Base-by-base conservation (phyloP, 2,888 invertebrate species). In the Branchipolynoe longqiensis region DNA sequence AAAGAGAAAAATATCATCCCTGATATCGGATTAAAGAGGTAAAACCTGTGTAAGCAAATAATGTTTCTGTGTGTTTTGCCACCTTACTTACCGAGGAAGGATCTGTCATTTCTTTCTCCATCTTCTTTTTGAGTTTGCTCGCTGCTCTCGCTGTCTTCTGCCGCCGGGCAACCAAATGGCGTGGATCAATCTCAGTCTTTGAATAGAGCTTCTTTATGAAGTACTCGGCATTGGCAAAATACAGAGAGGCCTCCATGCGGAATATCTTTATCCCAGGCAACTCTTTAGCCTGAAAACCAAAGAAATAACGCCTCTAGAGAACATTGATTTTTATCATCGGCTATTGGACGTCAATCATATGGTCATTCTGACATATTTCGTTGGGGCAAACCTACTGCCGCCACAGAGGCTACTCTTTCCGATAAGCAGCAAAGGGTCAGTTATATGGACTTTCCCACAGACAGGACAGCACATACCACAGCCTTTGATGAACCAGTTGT, bases 201-300 rank as follows among this genome's bases (percentile, higher is more conserved):
- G 91, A 92, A 84, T 92, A 93, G 14, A 94, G 84, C 31, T 89
- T 89, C 36, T 90, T 90, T 64, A 92, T 89, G 88, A 94, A 94
- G 87, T 92, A 90, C 85, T 94, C 94, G 3, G 92, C 92, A 89
- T 94, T 94, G 25, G 94, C 94, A 91, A 94, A 94, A 85, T 94
- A 93, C 25, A 94, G 90, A 3, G 94, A 94, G 59, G 94, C 92
- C 85, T 94, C 94, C 90, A 94, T 94, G 25, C 94, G 93, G 91
- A 94, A 94, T 58, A 94, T 94, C 88, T 94, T 94, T 33, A 94
- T 91, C 38, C 94, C 94, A 78, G 91, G 90, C 36, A 94, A 87
- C 85, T 93, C 92, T 69, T 88, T 87, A 22, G 91, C 92, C 92
- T 92, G 88, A 6, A 84, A 48, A 56, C 6, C 25, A 82, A 54